A percentile compares a stretch with the other conserved stretches of the same genome.
These are phyloP conservation scores for Eupithecia exiguata DNA, from an alignment of 2,888 invertebrate species.

Conservation along the genomic window DNA sequence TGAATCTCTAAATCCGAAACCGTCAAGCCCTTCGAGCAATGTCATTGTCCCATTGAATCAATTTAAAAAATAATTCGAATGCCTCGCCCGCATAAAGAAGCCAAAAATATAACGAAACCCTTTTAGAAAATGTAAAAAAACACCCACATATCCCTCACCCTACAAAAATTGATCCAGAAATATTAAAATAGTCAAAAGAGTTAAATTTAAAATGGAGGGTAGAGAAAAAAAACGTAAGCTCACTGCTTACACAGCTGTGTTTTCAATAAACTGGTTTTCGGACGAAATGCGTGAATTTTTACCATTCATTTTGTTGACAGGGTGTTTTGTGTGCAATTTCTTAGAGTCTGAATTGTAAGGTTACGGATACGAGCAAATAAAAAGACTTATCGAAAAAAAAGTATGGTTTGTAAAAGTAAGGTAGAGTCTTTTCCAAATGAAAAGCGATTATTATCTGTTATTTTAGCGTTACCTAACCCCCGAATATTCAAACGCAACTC, in stretches of 20 bases:
- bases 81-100: conserved; percentile 68
- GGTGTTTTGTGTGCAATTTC: conserved; percentile 7
- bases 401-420: neutral
- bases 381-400: neutral
- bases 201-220: conserved; percentile 81
- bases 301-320: conserved; percentile 26
- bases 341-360: neutral
- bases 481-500: too few species aligned
- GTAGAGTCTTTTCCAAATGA: neutral
- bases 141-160: conserved; percentile 73
- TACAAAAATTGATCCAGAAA: conserved; percentile 75
- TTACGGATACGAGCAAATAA: neutral
- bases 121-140: conserved; percentile 62
- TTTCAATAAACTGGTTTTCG: conserved; percentile 57
- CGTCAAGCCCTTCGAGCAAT: neutral
- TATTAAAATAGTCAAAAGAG: conserved; percentile 84
- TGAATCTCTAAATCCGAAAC: neutral
- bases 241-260: conserved; percentile 81
- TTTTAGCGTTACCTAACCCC: too few species aligned
- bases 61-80: conserved; percentile 61
- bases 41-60: conserved; percentile 44
- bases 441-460: neutral
- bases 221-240: conserved; percentile 68
- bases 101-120: conserved; percentile 64
- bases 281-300: conserved; percentile 39